Evolutionary conservation across 2,113 vertebrate species (phyloP), one percentile per base, ranked within the genome.

Genomic region (Caretta caretta): DNA sequence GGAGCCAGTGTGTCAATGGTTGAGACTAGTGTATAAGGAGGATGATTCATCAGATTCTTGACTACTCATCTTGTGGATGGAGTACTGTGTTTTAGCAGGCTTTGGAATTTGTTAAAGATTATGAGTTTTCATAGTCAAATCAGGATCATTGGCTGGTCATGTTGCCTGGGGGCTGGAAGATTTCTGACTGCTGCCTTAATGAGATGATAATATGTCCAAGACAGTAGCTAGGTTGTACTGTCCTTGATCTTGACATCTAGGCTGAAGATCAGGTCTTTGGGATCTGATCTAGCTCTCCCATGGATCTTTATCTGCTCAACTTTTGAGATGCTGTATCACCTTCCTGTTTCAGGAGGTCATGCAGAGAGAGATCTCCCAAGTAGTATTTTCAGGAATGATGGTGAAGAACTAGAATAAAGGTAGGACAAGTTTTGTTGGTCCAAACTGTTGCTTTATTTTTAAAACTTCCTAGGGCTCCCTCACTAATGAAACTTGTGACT

Each of bases 371-470:
- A 86, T 88, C 76, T 97, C 72, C 42, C 75, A 84, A 72, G 79
- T 20, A 0, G 56, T 90, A 4, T 89, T 94, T 42, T 90, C 75
- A 83, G 81, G 89, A 93, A 84, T 84, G 91, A 78, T 48, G 72
- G 25, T 22, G 56, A 57, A 53, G 87, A 87, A 56, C 86, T 90
- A 90, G 57, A n/a, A 49, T 80, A 62, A 89, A 53, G 89, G 86
- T 65, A 27, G 88, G 93, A 88, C 91, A 0, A 0, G 17, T 2
- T 57, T 84, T 20, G 0, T 69, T 94, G 59, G 80, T 93, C 38
- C 72, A 90, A 53, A 88, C 86, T 72, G 35, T 90, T 95, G 59
- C 11, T 93, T 88, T 50, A 90, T 93, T 90, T 57, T 24, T 57
- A 57, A 27, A 57, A 57, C 25, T 80, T 87, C 92, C 27, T 90